Base-by-base conservation (phyloP, 2,797 vertebrate species). In the Pygocentrus nattereri region DNA sequence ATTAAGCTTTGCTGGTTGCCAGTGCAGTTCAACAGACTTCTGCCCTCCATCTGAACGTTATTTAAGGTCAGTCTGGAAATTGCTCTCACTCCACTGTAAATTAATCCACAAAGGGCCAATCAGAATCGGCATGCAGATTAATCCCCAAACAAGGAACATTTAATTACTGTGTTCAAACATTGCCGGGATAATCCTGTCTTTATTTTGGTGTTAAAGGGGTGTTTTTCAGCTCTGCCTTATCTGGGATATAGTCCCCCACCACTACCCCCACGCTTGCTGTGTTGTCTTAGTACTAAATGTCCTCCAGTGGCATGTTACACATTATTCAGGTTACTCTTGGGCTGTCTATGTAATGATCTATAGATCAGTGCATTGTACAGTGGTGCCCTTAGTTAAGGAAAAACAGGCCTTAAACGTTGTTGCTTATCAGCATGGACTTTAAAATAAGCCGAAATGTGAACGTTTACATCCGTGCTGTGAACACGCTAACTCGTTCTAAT, bases 141-240 rank as follows among this genome's bases (percentile, higher is more conserved):
- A 84, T 78, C 83, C 77, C 71, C 74, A 58, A 67, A 83, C 78
- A 74, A 82, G 80, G 74, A 82, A 65, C 58, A 78, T 86, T 86
- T 85, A 82, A 76, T 86, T 79, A 78, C 59, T 72, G 78, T 87
- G 65, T 83, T 81, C 69, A 86, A 85, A 81, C 83, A 80, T 82
- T 82, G 69, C 67, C 44, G 47, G 75, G 74, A 38, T 75, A 85
- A 84, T 83, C 79, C 76, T 23, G 52, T 50, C 77, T 86, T 80
- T 86, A 68, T 84, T 74, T 86, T 69, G 73, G 25, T 64, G 78
- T 69, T 75, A 61, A 75, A 84, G n/a, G 19, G 69, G 34, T 69
- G 65, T 76, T 86, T 78, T 82, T 70, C 62, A 73, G 68, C 19
- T 27, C 19, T 72, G 72, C 50, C 38, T 82, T 84, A 78, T 85